phyloP scores from a whole-genome alignment of 2,888 invertebrate genomes.

The Scaptomyza reducta region DNA sequence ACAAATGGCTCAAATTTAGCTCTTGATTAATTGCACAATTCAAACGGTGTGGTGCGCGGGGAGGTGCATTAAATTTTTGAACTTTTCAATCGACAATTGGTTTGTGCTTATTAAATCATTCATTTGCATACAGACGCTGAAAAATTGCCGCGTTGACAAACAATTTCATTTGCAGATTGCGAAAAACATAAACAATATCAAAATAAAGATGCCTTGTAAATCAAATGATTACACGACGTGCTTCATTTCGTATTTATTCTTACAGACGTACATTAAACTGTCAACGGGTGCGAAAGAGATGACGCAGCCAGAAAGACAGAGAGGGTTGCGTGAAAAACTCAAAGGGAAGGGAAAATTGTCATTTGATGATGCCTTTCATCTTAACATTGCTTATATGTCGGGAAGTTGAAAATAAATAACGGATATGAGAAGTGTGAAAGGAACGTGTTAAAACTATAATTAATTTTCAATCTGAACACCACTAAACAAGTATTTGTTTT shows the following conservation, averaged over 20 bases:
- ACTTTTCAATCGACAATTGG: constrained; percentile 57
- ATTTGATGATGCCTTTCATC: constrained; percentile 48
- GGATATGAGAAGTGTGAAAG: constrained; percentile 8
- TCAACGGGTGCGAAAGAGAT: constrained; percentile 52
- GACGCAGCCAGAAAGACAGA: constrained; percentile 20
- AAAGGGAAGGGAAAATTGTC: constrained; percentile 37
- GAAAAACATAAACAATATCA: constrained; percentile 26
- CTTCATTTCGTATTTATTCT: constrained; percentile 33
- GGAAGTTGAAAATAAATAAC: constrained; percentile 14
- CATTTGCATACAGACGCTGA: constrained; percentile 46
- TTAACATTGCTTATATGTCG: constrained; percentile 15
- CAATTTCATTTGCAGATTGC: constrained; percentile 71
- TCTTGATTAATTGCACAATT: constrained; percentile 68
- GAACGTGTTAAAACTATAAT: too few species aligned
- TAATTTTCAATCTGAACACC: background rate
- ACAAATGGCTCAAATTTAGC: constrained; percentile 31
- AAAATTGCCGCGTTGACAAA: constrained; percentile 68
- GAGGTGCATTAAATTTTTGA: constrained; percentile 9
- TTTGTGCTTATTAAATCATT: constrained; percentile 64
- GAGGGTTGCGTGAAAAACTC: constrained; percentile 56
- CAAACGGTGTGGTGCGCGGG: background rate
- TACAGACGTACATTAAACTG: constrained; percentile 65
- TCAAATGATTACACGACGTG: constrained; percentile 65
- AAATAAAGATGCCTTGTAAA: constrained; percentile 50
- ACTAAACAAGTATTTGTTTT: background rate